phyloP scores from a whole-genome alignment of 2,888 invertebrate species.

The Caradrina kadenii region DNA sequence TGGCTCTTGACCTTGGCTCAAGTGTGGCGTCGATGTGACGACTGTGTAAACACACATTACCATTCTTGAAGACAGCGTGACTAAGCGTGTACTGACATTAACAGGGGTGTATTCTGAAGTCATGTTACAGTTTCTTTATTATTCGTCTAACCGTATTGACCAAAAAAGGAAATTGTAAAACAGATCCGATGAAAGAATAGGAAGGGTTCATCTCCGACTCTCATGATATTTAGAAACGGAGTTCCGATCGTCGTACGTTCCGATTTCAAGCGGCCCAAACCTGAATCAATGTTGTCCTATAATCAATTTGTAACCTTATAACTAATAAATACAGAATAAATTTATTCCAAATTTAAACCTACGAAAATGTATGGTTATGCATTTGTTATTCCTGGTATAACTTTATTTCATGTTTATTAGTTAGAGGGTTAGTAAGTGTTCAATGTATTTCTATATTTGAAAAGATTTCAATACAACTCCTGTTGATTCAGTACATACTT shows the following conservation, averaged over 20 bases:
- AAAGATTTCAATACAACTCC: not conserved
- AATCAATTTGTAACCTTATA: too few species aligned
- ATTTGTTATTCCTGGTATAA: too few species aligned
- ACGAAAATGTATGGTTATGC: too few species aligned
- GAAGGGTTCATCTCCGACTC: not conserved
- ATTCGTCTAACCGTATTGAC: constrained; percentile 8
- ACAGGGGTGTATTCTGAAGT: constrained; percentile 59
- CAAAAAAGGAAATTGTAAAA: not conserved
- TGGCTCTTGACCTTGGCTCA: constrained; percentile 75
- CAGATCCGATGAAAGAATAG: not conserved
- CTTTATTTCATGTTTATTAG: too few species aligned
- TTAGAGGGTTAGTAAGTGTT: not conserved
- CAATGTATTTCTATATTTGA: not conserved
- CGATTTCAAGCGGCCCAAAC: not conserved
- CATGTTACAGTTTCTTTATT: constrained; percentile 21
- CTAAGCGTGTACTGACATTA: constrained; percentile 70
- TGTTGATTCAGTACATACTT: not conserved
- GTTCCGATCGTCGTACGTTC: not conserved
- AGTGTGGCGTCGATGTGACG: constrained; percentile 74
- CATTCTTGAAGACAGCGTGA: constrained; percentile 77
- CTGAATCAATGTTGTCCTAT: not conserved
- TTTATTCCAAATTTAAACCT: too few species aligned
- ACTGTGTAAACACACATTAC: constrained; percentile 81
- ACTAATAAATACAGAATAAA: too few species aligned
- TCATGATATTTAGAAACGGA: not conserved